Evolutionary conservation across 1,140 invertebrate genomes (phyloP), one percentile per base, ranked within the genome.

Genomic region (Bombus haemorrhoidalis): DNA sequence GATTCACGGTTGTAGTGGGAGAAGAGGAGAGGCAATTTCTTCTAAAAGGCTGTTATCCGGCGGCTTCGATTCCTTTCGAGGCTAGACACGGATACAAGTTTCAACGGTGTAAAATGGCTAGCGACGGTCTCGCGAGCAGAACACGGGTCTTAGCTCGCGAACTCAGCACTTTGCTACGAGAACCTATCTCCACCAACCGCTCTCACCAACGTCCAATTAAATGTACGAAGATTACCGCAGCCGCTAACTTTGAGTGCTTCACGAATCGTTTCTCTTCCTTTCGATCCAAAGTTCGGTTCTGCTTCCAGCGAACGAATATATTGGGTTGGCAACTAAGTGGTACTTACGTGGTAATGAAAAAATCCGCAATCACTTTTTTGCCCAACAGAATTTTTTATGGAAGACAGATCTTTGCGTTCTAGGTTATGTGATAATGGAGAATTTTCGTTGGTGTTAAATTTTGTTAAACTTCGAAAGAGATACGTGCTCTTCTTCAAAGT

Each of bases 131-230:
- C 34, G n/a, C 39, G 37, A 41, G 64, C 53, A 34, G 28, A 37
- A 37, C 57, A n/a, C n/a, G 8, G 57, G 13, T 18, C 64, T 77
- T 64, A n/a, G 64, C 74, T 13, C 25, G 76, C 86, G 66, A 69
- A 79, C 79, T 89, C 87, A 75, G 81, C 87, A 89, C 86, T 89
- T 85, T 81, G 66, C 72, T 37, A 77, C 64, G 37, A 87, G 64
- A 66, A 87, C 64, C 86, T 87, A 88, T 88, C 87, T 66, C 62
- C 79, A 62, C 43, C 13, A 47, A 47, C 71, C 76, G 41, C 47
- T 87, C 81, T 59, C 71, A 39, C 77, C 86, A 83, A 87, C 66
- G 86, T 88, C 87, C 87, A 88, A 88, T 88, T 88, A 87, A 87
- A 62, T 64, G 57, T 78, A 66, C 80, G 34, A 87, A 83, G 85